These are phyloP conservation scores for Acholoe squamosa DNA, from an alignment of 2,888 invertebrate genomes.

Conservation along the genomic window DNA sequence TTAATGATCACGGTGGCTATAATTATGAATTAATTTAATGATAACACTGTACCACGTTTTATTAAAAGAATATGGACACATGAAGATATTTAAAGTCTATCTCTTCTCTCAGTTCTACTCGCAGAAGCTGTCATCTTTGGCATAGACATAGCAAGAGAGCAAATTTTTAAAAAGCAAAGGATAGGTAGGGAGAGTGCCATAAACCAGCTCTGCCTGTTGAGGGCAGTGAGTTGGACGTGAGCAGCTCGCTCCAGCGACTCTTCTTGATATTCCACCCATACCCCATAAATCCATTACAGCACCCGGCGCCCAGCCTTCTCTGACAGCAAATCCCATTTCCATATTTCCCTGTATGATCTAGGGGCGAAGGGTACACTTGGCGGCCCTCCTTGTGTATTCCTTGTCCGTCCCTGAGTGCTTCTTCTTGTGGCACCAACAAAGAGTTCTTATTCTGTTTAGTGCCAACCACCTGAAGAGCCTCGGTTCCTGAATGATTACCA, in stretches of 20 bases:
- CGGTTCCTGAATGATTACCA: background rate
- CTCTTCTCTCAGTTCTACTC: too few species aligned
- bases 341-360: slow-evolving; percentile 52
- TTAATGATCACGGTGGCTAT: too few species aligned
- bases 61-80: too few species aligned
- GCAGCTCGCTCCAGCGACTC: background rate
- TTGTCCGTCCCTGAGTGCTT: background rate
- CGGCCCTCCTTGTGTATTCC: background rate
- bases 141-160: too few species aligned
- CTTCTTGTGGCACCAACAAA: background rate
- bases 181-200: too few species aligned
- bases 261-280: slow-evolving; percentile 46
- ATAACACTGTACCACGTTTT: too few species aligned
- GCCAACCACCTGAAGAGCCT: background rate
- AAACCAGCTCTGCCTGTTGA: too few species aligned
- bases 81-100: too few species aligned
- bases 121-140: too few species aligned
- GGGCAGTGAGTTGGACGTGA: background rate
- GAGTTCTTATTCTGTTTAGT: background rate
- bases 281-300: slow-evolving; percentile 53
- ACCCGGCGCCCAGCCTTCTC: background rate
- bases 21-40: too few species aligned
- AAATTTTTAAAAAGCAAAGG: too few species aligned
- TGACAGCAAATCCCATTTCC: slow-evolving; percentile 54
- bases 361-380: slow-evolving; percentile 16